Base-by-base conservation (phyloP, 2,888 invertebrate species). In the Phyllotreta striolata region DNA sequence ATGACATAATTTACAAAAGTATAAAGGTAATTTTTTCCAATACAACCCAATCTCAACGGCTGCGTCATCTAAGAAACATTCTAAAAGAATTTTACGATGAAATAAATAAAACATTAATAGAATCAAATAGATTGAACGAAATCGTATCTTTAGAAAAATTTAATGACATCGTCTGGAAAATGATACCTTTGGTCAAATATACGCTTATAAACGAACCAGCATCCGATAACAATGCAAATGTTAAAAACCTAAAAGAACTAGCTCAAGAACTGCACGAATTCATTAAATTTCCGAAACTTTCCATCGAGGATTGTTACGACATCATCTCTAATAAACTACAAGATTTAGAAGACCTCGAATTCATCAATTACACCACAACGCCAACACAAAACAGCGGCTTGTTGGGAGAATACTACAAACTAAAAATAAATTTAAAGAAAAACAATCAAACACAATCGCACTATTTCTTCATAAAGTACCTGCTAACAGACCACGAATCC, bases 371-470 rank as follows among this genome's bases (percentile, higher is more conserved):
- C 10, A 10, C 7, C 10, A 2, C 14, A 6, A 44, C 7, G 14
- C 14, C 10, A 3, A 44, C 7, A 5, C 7, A 44, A 44, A 44
- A 44, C 10, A 10, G 7, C 7, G 44, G 44, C 7, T 10, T 44
- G 10, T 12, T 44, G 1, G 44, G 44, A 44, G 44, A 44, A 4
- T 44, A 44, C 14, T 44, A 13, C 14, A 44, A 44, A 44, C 44
- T 44, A 44, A 44, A n/a, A 44, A 44, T 44, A 5, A 44, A 44
- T 9, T 44, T 44, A 10, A 10, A 10, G 9, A 7, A 44, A 44
- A n/a, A n/a, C 14, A 14, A 9, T 2, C 10, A 44, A 8, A 8
- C 9, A 12, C 12, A n/a, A 44, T 9, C n/a, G 1, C 44, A 44
- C 14, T 2, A 44, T 44, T 44, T 44, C 10, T 44, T 44, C 10